These are phyloP conservation scores for Proctacanthus coquilletti DNA, from an alignment of 1,140 invertebrate species.

Conservation along the genomic window DNA sequence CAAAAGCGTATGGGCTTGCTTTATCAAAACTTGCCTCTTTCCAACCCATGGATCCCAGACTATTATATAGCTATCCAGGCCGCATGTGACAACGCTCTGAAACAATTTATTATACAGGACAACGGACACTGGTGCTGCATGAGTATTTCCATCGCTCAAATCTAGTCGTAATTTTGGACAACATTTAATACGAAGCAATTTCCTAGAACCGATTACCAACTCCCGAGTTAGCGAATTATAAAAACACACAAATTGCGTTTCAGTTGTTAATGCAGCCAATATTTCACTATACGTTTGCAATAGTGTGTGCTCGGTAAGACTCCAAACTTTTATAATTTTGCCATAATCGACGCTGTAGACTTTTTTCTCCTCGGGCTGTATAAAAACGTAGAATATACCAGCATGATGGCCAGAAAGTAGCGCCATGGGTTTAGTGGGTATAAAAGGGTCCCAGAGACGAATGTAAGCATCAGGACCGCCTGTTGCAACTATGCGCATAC, in stretches of 20 bases:
- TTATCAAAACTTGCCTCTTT: conserved; percentile 41
- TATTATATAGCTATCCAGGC: conserved; percentile 54
- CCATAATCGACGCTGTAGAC: conserved; percentile 49
- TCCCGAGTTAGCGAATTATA: conserved; percentile 47
- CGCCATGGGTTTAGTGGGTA: conserved; percentile 41
- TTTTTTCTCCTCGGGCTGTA: conserved; percentile 52
- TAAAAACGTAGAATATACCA: conserved; percentile 44
- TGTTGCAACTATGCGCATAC: conserved; percentile 42
- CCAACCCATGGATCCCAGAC: conserved; percentile 52
- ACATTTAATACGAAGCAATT: conserved; percentile 41
- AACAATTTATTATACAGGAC: conserved; percentile 53
- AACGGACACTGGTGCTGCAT: conserved; percentile 42
- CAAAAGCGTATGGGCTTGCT: conserved; percentile 43
- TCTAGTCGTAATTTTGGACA: conserved; percentile 42
- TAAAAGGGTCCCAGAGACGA: conserved; percentile 60
- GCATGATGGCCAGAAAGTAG: conserved; percentile 51
- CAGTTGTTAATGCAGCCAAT: conserved; percentile 36
- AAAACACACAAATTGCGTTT: conserved; percentile 37
- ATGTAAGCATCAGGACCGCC: conserved; percentile 56
- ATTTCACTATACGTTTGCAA: conserved; percentile 43
- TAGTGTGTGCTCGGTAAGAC: conserved; percentile 35
- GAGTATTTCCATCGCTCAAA: conserved; percentile 50
- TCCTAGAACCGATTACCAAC: conserved; percentile 41
- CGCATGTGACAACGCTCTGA: conserved; percentile 47
- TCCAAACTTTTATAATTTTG: conserved; percentile 54